Conservation (phyloP, 2,797 vertebrate genomes). For the Hemitrygon akajei region DNA sequence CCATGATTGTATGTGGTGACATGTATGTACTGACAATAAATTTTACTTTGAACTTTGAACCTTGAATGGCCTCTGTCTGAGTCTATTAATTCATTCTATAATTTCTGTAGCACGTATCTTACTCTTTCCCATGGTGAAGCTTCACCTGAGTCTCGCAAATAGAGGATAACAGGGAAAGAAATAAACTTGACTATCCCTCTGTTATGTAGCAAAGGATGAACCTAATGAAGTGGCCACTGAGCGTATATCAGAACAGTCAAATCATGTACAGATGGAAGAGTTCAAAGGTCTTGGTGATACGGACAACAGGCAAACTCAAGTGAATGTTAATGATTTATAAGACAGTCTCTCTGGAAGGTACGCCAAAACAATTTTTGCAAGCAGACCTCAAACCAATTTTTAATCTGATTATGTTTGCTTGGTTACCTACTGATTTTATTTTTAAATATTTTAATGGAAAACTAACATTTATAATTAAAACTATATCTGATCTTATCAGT, state of each 20-base stretch:
- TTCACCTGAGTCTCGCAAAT: too few relatives aligned
- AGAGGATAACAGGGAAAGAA: neutral
- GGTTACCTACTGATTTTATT: neutral
- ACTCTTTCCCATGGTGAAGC: neutral
- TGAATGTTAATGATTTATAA: slow-evolving; percentile 14
- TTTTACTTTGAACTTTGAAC: too few relatives aligned
- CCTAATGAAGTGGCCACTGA: neutral
- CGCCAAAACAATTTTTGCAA: neutral
- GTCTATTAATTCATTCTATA: neutral
- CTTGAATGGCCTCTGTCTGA: too few relatives aligned
- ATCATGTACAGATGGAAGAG: neutral
- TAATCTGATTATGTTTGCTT: neutral
- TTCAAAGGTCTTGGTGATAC: neutral
- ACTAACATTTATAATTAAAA: neutral
- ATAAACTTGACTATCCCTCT: neutral
- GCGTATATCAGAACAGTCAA: neutral
- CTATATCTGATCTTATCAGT: neutral
- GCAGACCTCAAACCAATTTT: neutral
- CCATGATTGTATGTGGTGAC: too few relatives aligned
- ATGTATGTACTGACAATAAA: too few relatives aligned
- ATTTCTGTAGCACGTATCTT: neutral
- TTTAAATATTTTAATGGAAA: neutral
- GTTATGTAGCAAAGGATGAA: too few relatives aligned
- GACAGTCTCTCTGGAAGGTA: neutral
- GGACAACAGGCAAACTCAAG: neutral